Percentiles rank a stretch among this genome's conserved stretches.
These are phyloP conservation scores for Proisotoma minuta DNA, from an alignment of 2,888 invertebrate species.

Conservation along the genomic window DNA sequence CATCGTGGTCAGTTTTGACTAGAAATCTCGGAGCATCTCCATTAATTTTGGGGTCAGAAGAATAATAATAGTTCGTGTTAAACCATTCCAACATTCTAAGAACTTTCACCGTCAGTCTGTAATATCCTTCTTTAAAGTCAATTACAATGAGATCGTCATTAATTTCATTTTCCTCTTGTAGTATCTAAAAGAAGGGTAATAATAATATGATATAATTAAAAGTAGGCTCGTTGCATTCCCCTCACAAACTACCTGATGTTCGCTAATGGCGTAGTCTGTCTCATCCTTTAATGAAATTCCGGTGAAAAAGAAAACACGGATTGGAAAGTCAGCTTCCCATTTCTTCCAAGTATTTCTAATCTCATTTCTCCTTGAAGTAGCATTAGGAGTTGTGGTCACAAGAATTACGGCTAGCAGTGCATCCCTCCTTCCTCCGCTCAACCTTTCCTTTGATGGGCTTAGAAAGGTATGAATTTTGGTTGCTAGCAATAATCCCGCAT, in stretches of 20 bases:
- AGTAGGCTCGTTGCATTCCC: too few species aligned
- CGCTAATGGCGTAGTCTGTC: not conserved
- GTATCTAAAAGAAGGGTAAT: not conserved
- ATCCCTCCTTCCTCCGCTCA: too few species aligned
- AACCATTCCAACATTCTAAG: slow-evolving; percentile 22
- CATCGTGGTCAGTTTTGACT: slow-evolving; percentile 19
- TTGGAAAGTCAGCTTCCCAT: not conserved
- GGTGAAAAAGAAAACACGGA: not conserved
- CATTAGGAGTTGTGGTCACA: not conserved
- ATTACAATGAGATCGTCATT: slow-evolving; percentile 12
- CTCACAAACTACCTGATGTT: too few species aligned
- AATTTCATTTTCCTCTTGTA: not conserved
- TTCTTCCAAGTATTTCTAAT: not conserved
- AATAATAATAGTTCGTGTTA: not conserved
- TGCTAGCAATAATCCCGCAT: not conserved
- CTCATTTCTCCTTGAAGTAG: not conserved
- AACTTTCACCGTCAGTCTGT: slow-evolving; percentile 14
- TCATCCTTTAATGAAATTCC: not conserved
- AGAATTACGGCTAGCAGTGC: not conserved
- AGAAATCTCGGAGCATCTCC: slow-evolving; percentile 6
- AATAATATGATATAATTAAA: too few species aligned
- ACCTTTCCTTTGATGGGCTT: not conserved
- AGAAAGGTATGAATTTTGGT: not conserved
- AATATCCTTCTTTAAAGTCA: slow-evolving; percentile 11
- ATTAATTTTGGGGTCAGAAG: too few species aligned